Conservation (phyloP, 2,797 vertebrate species). For the Halcyon smyrnensis region DNA sequence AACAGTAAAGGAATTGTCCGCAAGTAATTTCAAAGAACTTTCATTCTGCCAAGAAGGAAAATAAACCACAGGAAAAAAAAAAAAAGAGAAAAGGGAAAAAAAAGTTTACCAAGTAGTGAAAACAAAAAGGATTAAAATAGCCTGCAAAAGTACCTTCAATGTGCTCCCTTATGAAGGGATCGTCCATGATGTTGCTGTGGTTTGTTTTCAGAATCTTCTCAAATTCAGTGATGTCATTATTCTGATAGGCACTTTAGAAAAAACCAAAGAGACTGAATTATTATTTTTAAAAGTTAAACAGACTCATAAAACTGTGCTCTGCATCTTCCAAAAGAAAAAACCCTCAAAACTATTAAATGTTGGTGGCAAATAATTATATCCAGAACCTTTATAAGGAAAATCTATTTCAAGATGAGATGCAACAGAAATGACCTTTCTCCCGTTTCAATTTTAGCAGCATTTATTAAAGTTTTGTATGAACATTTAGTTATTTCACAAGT, state of each 20-base stretch:
- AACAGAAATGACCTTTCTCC: background rate
- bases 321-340: background rate
- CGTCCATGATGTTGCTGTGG: slow-evolving; percentile 99
- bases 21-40: background rate
- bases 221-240: slow-evolving; percentile 99
- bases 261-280: background rate
- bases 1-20: background rate
- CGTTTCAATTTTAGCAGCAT: background rate
- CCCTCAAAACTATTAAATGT: background rate
- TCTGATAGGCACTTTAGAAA: slow-evolving; percentile 95
- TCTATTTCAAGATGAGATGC: background rate
- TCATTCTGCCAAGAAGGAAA: background rate
- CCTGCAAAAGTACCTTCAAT: slow-evolving; percentile 89
- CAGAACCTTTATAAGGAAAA: slow-evolving; percentile 7
- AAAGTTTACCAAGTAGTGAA: background rate
- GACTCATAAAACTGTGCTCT: background rate
- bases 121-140: background rate
- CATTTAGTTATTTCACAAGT: background rate
- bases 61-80: background rate
- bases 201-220: slow-evolving; percentile 99
- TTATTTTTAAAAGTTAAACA: slow-evolving; percentile 27
- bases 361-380: background rate
- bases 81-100: background rate
- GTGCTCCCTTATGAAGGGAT: slow-evolving; percentile 99
- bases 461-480: background rate